Percentiles rank a stretch among this genome's conserved stretches.
Evolutionary conservation across 2,888 invertebrate species (phyloP).

Genomic region (Leptopilina myrica): DNA sequence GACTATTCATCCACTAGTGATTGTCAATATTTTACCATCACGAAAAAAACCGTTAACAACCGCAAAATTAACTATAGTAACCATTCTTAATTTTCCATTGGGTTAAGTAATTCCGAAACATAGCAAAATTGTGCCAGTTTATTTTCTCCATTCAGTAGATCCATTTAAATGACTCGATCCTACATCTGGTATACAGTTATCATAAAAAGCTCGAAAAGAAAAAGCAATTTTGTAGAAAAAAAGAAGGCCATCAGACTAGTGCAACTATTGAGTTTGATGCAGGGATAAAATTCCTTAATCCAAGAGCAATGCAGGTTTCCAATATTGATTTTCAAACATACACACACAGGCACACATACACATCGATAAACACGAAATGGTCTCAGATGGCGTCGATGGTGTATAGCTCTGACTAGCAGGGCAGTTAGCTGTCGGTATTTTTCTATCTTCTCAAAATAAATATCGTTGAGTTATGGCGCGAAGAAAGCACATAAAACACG

Average conservation of each 20-base stretch:
- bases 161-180: no score
- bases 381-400: slow-evolving; percentile 58
- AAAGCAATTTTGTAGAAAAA: no score
- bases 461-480: slow-evolving; percentile 69
- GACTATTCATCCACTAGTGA: no score
- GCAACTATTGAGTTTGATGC: not conserved
- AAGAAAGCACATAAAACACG: slow-evolving; percentile 68
- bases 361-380: slow-evolving; percentile 51
- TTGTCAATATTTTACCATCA: no score
- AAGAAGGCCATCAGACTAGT: not conserved
- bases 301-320: slow-evolving; percentile 46
- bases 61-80: no score
- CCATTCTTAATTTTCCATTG: no score
- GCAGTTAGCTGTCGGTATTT: slow-evolving; percentile 65
- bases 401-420: slow-evolving; percentile 42
- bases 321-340: slow-evolving; percentile 60
- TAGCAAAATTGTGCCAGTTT: no score
- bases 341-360: slow-evolving; percentile 15
- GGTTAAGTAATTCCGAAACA: no score
- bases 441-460: slow-evolving; percentile 71
- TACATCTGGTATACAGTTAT: no score
- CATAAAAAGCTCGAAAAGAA: no score
- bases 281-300: slow-evolving; percentile 30
- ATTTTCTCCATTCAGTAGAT: no score
- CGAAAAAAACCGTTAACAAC: no score